Conservation (phyloP, 2,888 invertebrate genomes). For the Drosophila niveifrons region DNA sequence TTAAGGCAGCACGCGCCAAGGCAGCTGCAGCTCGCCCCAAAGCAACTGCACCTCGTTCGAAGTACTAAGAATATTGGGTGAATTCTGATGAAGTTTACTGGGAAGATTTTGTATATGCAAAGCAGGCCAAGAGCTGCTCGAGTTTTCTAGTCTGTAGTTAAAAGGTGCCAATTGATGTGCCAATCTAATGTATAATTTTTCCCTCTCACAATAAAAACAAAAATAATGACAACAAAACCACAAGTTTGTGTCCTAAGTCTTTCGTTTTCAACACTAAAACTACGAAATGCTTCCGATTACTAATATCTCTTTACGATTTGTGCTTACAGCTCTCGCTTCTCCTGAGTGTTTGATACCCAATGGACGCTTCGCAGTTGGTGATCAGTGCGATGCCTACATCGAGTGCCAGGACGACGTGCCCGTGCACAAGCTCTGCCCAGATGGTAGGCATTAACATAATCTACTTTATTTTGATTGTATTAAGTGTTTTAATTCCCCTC, state of each 20-base stretch:
- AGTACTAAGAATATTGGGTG: conserved; percentile 14
- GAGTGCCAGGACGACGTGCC: conserved; percentile 90
- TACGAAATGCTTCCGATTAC: too few relatives aligned
- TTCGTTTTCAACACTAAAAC: conserved; percentile 23
- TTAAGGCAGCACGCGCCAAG: conserved; percentile 80
- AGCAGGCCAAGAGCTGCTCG: conserved; percentile 61
- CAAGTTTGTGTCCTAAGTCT: conserved; percentile 48
- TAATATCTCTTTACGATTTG: neutral
- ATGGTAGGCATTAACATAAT: conserved; percentile 86
- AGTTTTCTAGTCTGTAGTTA: conserved; percentile 81
- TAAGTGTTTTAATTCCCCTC: neutral
- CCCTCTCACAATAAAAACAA: conserved; percentile 25
- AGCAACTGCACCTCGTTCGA: conserved; percentile 55
- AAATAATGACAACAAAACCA: conserved; percentile 2
- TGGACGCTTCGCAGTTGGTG: conserved; percentile 89
- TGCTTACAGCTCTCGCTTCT: conserved; percentile 61
- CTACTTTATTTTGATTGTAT: neutral
- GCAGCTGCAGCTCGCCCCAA: conserved; percentile 57
- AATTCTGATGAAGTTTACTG: conserved; percentile 11
- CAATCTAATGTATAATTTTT: conserved; percentile 53
- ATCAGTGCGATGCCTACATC: conserved; percentile 91
- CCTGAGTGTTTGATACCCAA: conserved; percentile 88
- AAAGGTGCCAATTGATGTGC: conserved; percentile 41
- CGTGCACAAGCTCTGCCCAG: conserved; percentile 92
- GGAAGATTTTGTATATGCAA: conserved; percentile 38